These are phyloP conservation scores for Lethrus apterus DNA, from an alignment of 1,140 invertebrate species.

Conservation along the genomic window DNA sequence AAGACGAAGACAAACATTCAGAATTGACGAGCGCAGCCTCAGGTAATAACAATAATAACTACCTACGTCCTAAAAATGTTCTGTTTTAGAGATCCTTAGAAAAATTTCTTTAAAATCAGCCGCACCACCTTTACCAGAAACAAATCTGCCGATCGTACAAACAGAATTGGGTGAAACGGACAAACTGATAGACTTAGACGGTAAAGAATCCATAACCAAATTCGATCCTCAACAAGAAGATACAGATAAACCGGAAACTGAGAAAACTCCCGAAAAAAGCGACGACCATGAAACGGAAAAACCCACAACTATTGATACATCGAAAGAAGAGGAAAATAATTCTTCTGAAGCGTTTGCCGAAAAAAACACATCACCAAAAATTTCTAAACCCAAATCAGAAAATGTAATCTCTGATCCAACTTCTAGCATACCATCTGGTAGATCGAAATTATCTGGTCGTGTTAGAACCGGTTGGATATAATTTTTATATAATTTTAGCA, in stretches of 20 bases:
- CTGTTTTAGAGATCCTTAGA: no score
- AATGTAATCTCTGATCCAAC: not conserved
- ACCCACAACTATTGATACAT: not conserved
- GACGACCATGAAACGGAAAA: not conserved
- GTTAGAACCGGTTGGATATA: slow-evolving; percentile 29
- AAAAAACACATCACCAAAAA: slow-evolving; percentile 9
- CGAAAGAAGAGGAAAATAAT: slow-evolving; percentile 13
- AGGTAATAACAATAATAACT: no score
- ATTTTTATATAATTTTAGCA: not conserved
- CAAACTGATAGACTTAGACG: not conserved
- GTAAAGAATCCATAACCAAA: slow-evolving; percentile 6
- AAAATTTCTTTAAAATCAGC: no score
- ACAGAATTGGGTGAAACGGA: slow-evolving; percentile 12
- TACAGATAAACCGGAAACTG: slow-evolving; percentile 4
- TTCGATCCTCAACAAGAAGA: slow-evolving; percentile 10
- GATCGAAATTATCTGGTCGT: slow-evolving; percentile 28
- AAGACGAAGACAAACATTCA: not conserved
- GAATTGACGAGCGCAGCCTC: no score
- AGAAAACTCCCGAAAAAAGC: no score
- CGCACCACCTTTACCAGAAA: no score
- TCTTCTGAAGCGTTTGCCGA: no score
- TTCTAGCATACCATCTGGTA: slow-evolving; percentile 13
- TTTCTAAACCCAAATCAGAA: not conserved
- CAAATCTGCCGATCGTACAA: no score
- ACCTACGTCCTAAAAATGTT: no score